A percentile compares a stretch with the other conserved stretches of the same genome.
Conservation (phyloP, 2,888 invertebrate species). For the Hydropsyche betteni region DNA sequence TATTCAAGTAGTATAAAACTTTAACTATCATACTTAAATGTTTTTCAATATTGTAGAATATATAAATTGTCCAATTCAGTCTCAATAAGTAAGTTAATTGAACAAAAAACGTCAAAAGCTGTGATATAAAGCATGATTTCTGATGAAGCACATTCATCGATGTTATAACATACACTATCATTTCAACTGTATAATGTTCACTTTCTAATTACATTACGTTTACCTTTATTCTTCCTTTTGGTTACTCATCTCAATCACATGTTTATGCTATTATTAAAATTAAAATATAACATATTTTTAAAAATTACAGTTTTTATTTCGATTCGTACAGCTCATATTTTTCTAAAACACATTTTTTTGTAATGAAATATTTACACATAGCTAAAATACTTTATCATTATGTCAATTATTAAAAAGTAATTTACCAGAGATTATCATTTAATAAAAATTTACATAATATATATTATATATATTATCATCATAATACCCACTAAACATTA, state of each 20-base stretch:
- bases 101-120: constrained; percentile 52
- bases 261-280: no score
- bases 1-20: constrained; percentile 57
- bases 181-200: constrained; percentile 34
- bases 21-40: constrained; percentile 2
- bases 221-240: neutral
- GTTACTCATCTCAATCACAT: neutral
- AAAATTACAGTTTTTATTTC: no score
- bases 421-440: constrained; percentile 38
- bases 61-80: constrained; percentile 50
- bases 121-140: constrained; percentile 51
- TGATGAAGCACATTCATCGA: constrained; percentile 37
- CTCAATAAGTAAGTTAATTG: constrained; percentile 50
- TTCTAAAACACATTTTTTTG: constrained; percentile 29
- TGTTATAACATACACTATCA: constrained; percentile 34
- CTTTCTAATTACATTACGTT: constrained; percentile 12
- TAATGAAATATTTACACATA: constrained; percentile 27
- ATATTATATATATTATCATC: constrained; percentile 24
- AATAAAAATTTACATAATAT: constrained; percentile 22
- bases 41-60: constrained; percentile 38
- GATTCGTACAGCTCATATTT: constrained; percentile 6
- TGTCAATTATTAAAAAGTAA: constrained; percentile 50
- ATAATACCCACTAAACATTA: neutral
- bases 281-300: no score
- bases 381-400: constrained; percentile 44